Conservation (phyloP, 2,888 invertebrate species). For the Zonitis immaculata region DNA sequence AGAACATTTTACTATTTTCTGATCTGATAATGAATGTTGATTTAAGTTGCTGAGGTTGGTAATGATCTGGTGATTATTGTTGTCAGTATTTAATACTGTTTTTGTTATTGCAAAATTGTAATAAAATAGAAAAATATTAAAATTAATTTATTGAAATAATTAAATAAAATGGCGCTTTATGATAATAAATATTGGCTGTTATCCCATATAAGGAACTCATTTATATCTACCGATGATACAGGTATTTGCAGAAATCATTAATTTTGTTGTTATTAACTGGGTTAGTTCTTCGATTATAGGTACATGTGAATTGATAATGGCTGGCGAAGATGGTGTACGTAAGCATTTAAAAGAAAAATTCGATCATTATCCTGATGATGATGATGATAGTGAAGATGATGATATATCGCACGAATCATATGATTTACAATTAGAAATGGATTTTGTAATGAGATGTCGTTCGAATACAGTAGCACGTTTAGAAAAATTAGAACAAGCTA, state of each 20-base stretch:
- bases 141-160: no score
- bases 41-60: no score
- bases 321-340: conserved; percentile 70
- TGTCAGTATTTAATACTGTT: no score
- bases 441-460: conserved; percentile 61
- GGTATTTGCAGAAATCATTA: no score
- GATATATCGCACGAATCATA: conserved; percentile 64
- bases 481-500: conserved; percentile 83
- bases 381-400: conserved; percentile 75
- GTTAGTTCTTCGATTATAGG: no score
- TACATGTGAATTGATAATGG: conserved; percentile 89
- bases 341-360: conserved; percentile 54
- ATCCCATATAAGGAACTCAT: conserved; percentile 89
- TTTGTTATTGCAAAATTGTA: no score
- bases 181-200: conserved; percentile 91
- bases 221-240: conserved; percentile 93
- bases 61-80: no score
- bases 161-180: conserved; percentile 88
- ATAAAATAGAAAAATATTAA: no score
- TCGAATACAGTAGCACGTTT: conserved; percentile 85
- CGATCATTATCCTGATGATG: conserved; percentile 70
- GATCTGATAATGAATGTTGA: no score
- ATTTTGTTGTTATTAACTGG: no score
- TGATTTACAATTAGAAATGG: conserved; percentile 70
- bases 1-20: no score